These are phyloP conservation scores for Sinopyrophorus schimmeli DNA, from an alignment of 2,888 invertebrate species.

Conservation along the genomic window DNA sequence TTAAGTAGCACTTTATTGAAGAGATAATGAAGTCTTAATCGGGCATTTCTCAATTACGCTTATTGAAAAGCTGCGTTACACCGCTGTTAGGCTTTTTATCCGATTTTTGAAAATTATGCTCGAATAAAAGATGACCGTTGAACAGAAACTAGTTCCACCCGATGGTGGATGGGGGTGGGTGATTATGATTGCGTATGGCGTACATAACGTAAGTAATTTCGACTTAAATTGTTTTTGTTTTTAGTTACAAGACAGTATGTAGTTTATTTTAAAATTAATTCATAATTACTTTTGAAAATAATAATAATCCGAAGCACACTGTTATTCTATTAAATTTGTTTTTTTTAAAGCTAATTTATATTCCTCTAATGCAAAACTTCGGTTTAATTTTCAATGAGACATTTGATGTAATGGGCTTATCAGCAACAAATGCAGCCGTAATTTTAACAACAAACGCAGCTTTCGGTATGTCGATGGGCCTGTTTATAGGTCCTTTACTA, in stretches of 20 bases:
- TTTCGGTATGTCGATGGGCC: conserved; percentile 67
- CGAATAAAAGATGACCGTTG: conserved; percentile 20
- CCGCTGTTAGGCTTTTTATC: background rate
- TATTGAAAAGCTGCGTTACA: too few species aligned
- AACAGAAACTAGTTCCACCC: conserved; percentile 49
- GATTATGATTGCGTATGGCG: conserved; percentile 52
- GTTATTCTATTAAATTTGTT: too few species aligned
- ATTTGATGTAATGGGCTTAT: conserved; percentile 60
- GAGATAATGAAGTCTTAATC: too few species aligned
- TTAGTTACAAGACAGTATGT: background rate
- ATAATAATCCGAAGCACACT: too few species aligned
- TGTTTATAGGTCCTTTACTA: conserved; percentile 67
- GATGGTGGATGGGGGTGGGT: conserved; percentile 60
- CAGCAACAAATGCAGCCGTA: conserved; percentile 64
- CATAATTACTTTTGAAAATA: background rate
- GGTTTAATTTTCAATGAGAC: conserved; percentile 69
- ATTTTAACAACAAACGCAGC: conserved; percentile 70
- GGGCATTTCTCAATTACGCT: too few species aligned
- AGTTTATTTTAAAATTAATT: background rate
- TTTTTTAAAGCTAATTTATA: conserved; percentile 43
- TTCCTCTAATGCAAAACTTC: conserved; percentile 63
- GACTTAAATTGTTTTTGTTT: background rate
- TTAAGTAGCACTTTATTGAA: too few species aligned
- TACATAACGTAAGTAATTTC: conserved; percentile 55
- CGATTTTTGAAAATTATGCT: conserved; percentile 1